phyloP scores from a whole-genome alignment of 2,888 invertebrate species.

The Lycophotia porphyrea region DNA sequence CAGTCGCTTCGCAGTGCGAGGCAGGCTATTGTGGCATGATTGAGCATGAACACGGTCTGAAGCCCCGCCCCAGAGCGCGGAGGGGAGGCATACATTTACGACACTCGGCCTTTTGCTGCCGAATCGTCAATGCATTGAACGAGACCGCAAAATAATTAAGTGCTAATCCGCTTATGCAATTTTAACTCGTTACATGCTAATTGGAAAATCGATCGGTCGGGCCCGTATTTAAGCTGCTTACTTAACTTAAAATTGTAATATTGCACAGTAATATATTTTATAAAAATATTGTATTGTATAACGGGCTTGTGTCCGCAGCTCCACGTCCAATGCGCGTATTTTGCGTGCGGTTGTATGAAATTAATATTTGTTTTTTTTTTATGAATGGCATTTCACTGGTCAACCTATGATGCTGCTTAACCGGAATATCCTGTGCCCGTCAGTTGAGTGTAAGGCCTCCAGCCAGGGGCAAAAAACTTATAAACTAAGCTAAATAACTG shows the following conservation, averaged over 20 bases:
- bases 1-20: neutral
- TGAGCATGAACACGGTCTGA: neutral
- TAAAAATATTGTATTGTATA: too few species aligned
- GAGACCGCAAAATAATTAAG: slow-evolving; percentile 11
- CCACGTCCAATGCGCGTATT: too few species aligned
- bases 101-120: slow-evolving; percentile 35
- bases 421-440: too few species aligned
- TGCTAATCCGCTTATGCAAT: neutral
- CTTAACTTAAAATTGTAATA: neutral
- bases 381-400: too few species aligned
- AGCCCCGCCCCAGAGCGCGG: slow-evolving; percentile 46
- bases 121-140: neutral
- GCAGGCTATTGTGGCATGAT: neutral
- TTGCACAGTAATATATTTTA: neutral
- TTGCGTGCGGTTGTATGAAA: too few species aligned
- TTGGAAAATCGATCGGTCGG: neutral
- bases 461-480: too few species aligned
- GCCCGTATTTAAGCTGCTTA: neutral
- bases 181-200: neutral
- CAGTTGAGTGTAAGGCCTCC: too few species aligned
- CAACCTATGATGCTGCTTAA: too few species aligned
- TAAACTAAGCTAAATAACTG: neutral
- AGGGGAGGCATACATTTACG: slow-evolving; percentile 47
- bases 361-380: too few species aligned
- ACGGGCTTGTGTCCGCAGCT: too few species aligned